These are phyloP conservation scores for Mormyrops boulengeri DNA, from an alignment of 2,797 vertebrate genomes.

Conservation along the genomic window DNA sequence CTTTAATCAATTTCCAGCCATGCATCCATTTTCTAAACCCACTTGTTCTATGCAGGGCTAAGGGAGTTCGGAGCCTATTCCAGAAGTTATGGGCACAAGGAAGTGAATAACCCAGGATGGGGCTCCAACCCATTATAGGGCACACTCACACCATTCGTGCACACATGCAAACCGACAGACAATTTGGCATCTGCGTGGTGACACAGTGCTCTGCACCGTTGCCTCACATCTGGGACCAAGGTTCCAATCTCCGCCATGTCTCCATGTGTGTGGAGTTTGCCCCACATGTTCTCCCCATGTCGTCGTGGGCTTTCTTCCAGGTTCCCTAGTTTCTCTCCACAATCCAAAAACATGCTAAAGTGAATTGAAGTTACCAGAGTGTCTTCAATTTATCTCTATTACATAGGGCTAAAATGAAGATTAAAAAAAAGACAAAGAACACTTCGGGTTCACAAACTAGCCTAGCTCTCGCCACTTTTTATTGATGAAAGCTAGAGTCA, in stretches of 20 bases:
- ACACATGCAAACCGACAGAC: background rate
- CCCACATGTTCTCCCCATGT: background rate
- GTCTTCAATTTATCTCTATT: background rate
- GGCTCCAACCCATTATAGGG: background rate
- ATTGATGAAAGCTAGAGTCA: background rate
- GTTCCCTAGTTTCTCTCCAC: background rate
- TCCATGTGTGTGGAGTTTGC: background rate
- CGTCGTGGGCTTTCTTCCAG: background rate
- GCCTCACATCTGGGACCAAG: background rate
- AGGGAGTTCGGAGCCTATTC: background rate
- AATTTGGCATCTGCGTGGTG: background rate
- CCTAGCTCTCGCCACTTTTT: background rate
- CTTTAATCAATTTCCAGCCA: background rate
- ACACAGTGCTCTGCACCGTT: background rate
- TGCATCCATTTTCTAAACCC: background rate
- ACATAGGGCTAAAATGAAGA: background rate
- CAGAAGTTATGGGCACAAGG: background rate
- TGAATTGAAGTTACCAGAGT: background rate
- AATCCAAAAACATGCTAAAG: background rate
- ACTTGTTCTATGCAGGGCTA: background rate
- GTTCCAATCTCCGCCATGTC: background rate
- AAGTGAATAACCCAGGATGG: background rate
- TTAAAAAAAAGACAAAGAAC: background rate
- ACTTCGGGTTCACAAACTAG: background rate
- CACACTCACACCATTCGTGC: background rate